A percentile compares a stretch with the other conserved stretches of the same genome.
These are phyloP conservation scores for Tyria jacobaeae DNA, from an alignment of 2,888 invertebrate genomes.

Conservation along the genomic window DNA sequence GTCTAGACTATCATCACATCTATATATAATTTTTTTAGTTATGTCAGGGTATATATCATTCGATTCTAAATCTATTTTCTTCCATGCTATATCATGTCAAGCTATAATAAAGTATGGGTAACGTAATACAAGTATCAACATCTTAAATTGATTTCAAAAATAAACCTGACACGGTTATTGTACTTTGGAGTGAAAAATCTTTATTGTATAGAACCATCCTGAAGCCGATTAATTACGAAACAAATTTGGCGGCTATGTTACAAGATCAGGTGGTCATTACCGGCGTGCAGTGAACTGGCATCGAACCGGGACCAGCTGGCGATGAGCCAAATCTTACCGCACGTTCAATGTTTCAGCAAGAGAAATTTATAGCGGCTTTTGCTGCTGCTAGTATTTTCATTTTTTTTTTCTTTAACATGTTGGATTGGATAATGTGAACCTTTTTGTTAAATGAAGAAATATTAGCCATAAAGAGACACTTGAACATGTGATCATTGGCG, in stretches of 20 bases:
- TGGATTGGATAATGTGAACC: constrained; percentile 2
- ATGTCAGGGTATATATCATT: too few species aligned
- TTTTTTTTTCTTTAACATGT: background rate
- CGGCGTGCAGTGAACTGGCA: constrained; percentile 37
- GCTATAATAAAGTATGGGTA: too few species aligned
- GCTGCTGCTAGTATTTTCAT: constrained; percentile 17
- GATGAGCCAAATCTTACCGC: constrained; percentile 49
- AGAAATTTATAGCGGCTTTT: constrained; percentile 41
- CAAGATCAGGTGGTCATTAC: constrained; percentile 55
- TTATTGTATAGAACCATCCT: background rate
- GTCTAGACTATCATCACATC: too few species aligned
- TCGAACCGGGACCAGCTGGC: constrained; percentile 44
- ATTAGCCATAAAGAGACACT: background rate
- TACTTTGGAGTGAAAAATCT: background rate
- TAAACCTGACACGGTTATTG: background rate
- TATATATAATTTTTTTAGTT: too few species aligned
- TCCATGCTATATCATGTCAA: too few species aligned
- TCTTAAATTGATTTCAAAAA: background rate
- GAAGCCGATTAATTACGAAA: constrained; percentile 29
- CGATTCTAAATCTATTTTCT: too few species aligned
- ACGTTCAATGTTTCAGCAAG: constrained; percentile 33
- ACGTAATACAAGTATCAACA: too few species aligned
- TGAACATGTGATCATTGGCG: background rate
- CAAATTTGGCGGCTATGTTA: constrained; percentile 39
- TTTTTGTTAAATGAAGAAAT: background rate